phyloP scores from a whole-genome alignment of 2,888 invertebrate species.

The Griposia aprilina region DNA sequence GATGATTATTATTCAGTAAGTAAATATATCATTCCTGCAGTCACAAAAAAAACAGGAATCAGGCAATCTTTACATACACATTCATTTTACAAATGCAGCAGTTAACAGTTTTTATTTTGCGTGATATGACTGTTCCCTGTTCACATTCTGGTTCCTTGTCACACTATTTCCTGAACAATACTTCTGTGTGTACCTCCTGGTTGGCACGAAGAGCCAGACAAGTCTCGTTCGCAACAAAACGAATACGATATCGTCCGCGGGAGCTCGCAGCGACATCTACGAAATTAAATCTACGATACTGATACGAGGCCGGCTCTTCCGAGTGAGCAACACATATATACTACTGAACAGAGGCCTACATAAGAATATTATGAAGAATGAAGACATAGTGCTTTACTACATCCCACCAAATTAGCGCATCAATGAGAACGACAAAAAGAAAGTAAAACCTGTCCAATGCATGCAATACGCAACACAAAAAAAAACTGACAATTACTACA shows the following conservation, averaged over 20 bases:
- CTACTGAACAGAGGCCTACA: background rate
- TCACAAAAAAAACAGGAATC: background rate
- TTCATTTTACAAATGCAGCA: background rate
- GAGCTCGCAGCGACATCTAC: slow-evolving; percentile 19
- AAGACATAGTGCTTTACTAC: background rate
- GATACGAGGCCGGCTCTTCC: background rate
- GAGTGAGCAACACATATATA: background rate
- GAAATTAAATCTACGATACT: slow-evolving; percentile 44
- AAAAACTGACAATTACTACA: too few species aligned
- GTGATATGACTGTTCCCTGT: background rate
- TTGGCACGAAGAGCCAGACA: background rate
- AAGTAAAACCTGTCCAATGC: background rate
- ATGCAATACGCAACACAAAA: background rate
- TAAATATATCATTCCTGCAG: too few species aligned
- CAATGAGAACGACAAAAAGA: too few species aligned
- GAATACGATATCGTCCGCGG: background rate
- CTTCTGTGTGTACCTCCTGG: slow-evolving; percentile 14
- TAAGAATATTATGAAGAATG: background rate
- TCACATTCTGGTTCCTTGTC: background rate
- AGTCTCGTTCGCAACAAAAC: slow-evolving; percentile 8
- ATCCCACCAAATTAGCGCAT: background rate
- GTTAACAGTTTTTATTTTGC: background rate
- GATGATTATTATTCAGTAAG: too few species aligned
- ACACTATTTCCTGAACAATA: background rate
- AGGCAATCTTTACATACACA: background rate